These are phyloP conservation scores for Zygaena filipendulae DNA, from an alignment of 2,888 invertebrate genomes.

Conservation along the genomic window DNA sequence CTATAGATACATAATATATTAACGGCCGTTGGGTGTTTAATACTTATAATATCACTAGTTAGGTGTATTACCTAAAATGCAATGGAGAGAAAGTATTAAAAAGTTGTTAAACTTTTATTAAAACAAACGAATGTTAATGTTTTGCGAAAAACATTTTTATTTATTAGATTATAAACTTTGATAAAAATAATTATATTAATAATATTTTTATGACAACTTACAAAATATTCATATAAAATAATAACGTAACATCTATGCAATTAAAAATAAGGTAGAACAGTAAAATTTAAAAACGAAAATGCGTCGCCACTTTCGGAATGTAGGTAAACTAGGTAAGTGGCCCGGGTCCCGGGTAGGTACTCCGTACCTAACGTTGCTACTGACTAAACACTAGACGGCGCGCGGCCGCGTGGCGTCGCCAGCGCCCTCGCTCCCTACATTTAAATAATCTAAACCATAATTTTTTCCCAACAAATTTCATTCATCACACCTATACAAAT, in stretches of 20 bases:
- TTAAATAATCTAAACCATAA: no score
- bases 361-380: no score
- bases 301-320: conserved; percentile 62
- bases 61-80: no score
- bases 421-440: no score
- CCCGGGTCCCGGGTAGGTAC: no score
- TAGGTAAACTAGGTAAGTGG: conserved; percentile 62
- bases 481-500: conserved; percentile 24
- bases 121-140: conserved; percentile 37
- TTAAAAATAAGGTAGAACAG: conserved; percentile 55
- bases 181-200: conserved; percentile 71
- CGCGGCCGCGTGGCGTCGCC: conserved; percentile 15
- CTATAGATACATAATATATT: no score
- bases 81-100: no score
- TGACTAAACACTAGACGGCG: conserved; percentile 40
- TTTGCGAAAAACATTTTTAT: conserved; percentile 70
- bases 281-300: conserved; percentile 59
- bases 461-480: no score
- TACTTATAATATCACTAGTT: no score
- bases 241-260: conserved; percentile 68
- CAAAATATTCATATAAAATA: conserved; percentile 67
- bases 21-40: no score
- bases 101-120: no score
- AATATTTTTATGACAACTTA: conserved; percentile 69
- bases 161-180: conserved; percentile 72